Conservation (phyloP, 1,140 invertebrate genomes). For the Nasonia giraulti region DNA sequence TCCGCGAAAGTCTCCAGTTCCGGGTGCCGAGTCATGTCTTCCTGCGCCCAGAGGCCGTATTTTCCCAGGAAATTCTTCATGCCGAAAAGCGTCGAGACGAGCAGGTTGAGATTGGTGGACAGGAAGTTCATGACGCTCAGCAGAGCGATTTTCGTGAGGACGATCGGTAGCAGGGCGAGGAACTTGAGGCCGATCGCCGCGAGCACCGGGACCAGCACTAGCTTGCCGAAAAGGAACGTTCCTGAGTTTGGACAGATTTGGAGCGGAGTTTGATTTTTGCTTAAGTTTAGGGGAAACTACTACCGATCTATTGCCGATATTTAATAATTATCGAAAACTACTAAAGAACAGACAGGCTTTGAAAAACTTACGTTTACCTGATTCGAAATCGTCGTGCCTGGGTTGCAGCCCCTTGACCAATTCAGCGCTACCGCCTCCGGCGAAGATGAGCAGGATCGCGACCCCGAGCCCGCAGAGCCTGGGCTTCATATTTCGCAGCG, state of each 20-base stretch:
- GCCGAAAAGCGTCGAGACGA: constrained; percentile 53
- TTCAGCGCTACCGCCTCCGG: background rate
- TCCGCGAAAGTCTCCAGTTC: constrained; percentile 32
- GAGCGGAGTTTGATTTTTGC: constrained; percentile 13
- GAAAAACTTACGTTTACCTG: constrained; percentile 63
- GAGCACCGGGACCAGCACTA: constrained; percentile 63
- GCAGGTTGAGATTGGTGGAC: constrained; percentile 57
- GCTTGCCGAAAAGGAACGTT: constrained; percentile 59
- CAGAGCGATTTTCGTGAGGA: constrained; percentile 62
- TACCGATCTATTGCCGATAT: background rate
- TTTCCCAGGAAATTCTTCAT: constrained; percentile 57
- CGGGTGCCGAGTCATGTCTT: constrained; percentile 47
- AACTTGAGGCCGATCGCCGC: constrained; percentile 66
- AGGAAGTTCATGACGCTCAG: constrained; percentile 63
- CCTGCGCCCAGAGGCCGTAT: constrained; percentile 33
- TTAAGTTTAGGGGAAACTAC: background rate
- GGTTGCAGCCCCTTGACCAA: background rate
- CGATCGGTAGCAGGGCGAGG: constrained; percentile 61
- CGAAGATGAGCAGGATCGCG: background rate
- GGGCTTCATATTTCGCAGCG: background rate
- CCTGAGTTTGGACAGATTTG: constrained; percentile 50
- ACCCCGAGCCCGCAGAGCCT: background rate
- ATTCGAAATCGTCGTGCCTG: constrained; percentile 50
- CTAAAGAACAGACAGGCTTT: background rate
- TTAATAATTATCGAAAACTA: background rate